Conservation (phyloP, 1,140 invertebrate species). For the Riptortus pedestris region DNA sequence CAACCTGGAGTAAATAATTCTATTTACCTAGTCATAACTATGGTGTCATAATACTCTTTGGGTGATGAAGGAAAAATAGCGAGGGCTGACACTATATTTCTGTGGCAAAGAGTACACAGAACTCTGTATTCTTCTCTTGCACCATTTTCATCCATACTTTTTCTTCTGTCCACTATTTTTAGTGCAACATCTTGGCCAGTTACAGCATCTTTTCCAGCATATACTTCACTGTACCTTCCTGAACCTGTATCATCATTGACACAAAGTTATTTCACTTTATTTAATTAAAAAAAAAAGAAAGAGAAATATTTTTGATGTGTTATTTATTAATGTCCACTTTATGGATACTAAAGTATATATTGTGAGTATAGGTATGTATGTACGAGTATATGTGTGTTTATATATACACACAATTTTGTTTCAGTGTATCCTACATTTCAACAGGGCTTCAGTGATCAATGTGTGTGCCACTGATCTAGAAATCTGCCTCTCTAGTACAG, state of each 20-base stretch:
- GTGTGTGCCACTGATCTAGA: too few relatives aligned
- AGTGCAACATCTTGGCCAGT: constrained; percentile 64
- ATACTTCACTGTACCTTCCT: constrained; percentile 8
- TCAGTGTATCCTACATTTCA: background rate
- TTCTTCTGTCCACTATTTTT: constrained; percentile 57
- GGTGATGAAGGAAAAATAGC: constrained; percentile 65
- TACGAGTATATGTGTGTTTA: background rate
- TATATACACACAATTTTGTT: background rate
- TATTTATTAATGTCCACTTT: too few relatives aligned
- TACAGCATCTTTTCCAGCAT: constrained; percentile 56
- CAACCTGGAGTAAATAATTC: too few relatives aligned
- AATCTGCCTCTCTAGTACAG: too few relatives aligned
- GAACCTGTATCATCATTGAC: background rate
- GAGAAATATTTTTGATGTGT: background rate
- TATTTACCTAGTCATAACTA: constrained; percentile 64
- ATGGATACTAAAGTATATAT: too few relatives aligned
- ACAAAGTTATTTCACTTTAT: background rate
- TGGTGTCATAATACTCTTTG: constrained; percentile 52
- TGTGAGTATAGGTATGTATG: too few relatives aligned
- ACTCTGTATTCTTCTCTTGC: constrained; percentile 41
- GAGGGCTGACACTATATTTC: constrained; percentile 54
- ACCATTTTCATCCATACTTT: constrained; percentile 40
- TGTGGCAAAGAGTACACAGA: constrained; percentile 55
- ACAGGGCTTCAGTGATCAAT: too few relatives aligned
- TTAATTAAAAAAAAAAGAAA: constrained; percentile 7